Percentiles rank a stretch among this genome's conserved stretches.
phyloP scores from a whole-genome alignment of 2,888 invertebrate species.

The Thera obeliscata region DNA sequence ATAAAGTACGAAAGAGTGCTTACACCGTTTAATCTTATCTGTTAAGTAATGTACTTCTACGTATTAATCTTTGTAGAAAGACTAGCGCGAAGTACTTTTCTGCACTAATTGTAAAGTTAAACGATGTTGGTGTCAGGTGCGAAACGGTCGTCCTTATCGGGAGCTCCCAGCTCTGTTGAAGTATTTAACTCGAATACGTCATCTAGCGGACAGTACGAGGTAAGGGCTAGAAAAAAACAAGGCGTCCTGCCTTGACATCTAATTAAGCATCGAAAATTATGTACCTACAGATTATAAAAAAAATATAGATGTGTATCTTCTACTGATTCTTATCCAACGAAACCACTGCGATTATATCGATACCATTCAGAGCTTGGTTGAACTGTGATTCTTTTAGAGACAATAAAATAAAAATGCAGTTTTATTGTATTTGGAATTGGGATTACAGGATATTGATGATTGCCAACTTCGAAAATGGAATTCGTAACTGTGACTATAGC shows the following conservation, averaged over 20 bases:
- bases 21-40: constrained; percentile 71
- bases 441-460: too few relatives aligned
- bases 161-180: constrained; percentile 45
- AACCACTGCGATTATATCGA: constrained; percentile 19
- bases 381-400: constrained; percentile 3
- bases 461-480: not conserved
- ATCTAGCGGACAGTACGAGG: constrained; percentile 53
- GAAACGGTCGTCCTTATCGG: constrained; percentile 64
- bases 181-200: constrained; percentile 43
- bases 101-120: constrained; percentile 54
- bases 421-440: too few relatives aligned
- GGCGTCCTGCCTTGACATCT: not conserved
- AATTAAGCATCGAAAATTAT: not conserved
- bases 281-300: not conserved
- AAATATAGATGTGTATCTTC: not conserved
- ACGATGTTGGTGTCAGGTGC: constrained; percentile 77
- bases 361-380: constrained; percentile 2
- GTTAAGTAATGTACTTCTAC: constrained; percentile 55
- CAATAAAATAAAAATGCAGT: too few relatives aligned
- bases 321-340: constrained; percentile 19
- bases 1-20: constrained; percentile 55
- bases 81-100: constrained; percentile 49
- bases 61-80: constrained; percentile 59
- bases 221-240: constrained; percentile 43
- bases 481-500: not conserved